These are phyloP conservation scores for Aspidoscelis tigris DNA, from an alignment of 2,113 vertebrate genomes.

Conservation along the genomic window DNA sequence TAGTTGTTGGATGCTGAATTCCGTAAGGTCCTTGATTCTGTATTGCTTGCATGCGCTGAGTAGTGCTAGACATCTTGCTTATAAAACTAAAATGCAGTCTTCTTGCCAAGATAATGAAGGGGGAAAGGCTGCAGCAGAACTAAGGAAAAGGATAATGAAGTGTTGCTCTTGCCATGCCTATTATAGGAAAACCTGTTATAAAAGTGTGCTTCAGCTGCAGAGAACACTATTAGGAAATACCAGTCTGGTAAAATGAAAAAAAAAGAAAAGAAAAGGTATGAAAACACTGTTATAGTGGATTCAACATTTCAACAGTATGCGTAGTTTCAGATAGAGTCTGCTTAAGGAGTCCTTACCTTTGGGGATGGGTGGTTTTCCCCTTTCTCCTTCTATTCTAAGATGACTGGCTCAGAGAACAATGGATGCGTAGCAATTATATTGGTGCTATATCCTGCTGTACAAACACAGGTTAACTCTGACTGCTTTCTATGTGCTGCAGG, in stretches of 20 bases:
- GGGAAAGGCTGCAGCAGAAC: constrained; percentile 66
- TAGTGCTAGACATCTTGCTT: constrained; percentile 40
- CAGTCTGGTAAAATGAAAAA: constrained; percentile 66
- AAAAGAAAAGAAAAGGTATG: constrained; percentile 43
- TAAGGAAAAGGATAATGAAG: constrained; percentile 73
- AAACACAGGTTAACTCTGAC: constrained; percentile 62
- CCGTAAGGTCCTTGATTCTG: constrained; percentile 68
- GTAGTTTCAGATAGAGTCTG: constrained; percentile 59
- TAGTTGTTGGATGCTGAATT: constrained; percentile 69
- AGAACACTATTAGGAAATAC: constrained; percentile 63
- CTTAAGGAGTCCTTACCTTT: constrained; percentile 64
- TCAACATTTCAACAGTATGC: constrained; percentile 57
- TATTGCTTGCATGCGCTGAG: constrained; percentile 66
- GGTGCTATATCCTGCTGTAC: constrained; percentile 55
- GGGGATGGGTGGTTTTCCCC: constrained; percentile 10
- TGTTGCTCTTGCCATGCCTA: constrained; percentile 70
- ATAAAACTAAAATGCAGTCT: constrained; percentile 44
- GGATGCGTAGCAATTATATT: constrained; percentile 58
- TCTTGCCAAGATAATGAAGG: constrained; percentile 66
- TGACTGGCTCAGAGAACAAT: constrained; percentile 58
- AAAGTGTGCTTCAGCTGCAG: constrained; percentile 49
- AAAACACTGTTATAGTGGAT: constrained; percentile 59
- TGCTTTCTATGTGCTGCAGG: constrained; percentile 53
- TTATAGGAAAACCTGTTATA: constrained; percentile 73
- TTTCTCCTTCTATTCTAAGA: not conserved